Evolutionary conservation across 2,797 vertebrate species (phyloP).

Genomic region (Sebastes itinus): DNA sequence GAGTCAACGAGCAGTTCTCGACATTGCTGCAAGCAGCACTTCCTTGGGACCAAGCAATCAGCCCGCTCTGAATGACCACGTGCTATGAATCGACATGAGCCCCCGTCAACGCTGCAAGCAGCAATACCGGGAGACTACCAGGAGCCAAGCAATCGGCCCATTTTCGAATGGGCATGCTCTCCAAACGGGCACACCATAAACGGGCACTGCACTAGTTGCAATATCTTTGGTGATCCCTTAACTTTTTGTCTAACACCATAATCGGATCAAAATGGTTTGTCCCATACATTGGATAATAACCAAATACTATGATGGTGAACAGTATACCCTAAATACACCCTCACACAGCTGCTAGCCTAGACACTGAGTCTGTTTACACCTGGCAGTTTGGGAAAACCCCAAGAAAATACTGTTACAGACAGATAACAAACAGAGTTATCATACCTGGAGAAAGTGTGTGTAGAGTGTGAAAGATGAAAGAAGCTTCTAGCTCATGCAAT

Average conservation of each 20-base stretch:
- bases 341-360: neutral
- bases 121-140: too few species aligned
- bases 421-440: neutral
- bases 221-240: neutral
- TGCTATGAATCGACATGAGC: too few species aligned
- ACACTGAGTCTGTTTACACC: neutral
- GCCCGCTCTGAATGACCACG: too few species aligned
- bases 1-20: too few species aligned
- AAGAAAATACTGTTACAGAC: neutral
- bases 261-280: neutral
- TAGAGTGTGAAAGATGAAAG: slow-evolving; percentile 26
- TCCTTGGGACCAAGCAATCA: too few species aligned
- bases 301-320: neutral
- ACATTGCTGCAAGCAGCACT: too few species aligned
- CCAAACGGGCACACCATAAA: too few species aligned
- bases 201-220: too few species aligned
- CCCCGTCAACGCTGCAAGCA: too few species aligned
- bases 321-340: neutral
- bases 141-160: too few species aligned
- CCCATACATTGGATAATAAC: neutral
- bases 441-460: neutral
- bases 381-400: neutral
- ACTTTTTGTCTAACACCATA: neutral
- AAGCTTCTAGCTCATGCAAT: slow-evolving; percentile 5
- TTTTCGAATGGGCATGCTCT: too few species aligned